Evolutionary conservation across 2,113 vertebrate genomes (phyloP).

Genomic region (Phaethornis superciliosus): DNA sequence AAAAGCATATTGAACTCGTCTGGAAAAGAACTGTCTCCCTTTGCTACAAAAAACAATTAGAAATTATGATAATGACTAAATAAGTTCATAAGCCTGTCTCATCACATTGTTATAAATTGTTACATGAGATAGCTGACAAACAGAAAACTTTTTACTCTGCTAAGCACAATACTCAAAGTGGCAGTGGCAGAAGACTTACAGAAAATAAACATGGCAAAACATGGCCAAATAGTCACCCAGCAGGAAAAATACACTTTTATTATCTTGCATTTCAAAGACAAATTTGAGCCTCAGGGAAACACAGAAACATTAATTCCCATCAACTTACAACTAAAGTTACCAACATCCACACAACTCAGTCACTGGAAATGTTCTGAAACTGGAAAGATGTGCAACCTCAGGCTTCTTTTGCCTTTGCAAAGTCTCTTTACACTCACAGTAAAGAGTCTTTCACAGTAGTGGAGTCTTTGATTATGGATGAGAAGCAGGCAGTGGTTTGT

Average conservation of each 20-base stretch:
- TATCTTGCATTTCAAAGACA: neutral
- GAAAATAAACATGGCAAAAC: neutral
- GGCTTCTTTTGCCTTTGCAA: neutral
- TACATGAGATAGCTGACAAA: neutral
- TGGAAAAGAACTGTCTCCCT: neutral
- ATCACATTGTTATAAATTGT: neutral
- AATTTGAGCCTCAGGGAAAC: neutral
- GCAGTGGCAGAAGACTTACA: neutral
- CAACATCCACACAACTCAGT: neutral
- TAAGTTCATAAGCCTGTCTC: neutral
- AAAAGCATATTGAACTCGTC: neutral
- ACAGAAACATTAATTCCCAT: neutral
- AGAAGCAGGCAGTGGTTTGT: neutral
- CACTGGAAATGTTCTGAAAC: neutral
- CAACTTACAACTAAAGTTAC: neutral
- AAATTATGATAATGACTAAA: neutral
- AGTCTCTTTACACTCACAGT: neutral
- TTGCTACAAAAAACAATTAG: neutral
- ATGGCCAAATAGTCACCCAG: neutral
- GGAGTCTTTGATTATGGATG: neutral
- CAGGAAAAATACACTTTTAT: neutral
- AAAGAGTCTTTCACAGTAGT: neutral
- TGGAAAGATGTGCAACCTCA: neutral
- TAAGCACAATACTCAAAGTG: neutral
- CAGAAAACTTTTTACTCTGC: neutral